phyloP scores from a whole-genome alignment of 2,888 invertebrate species.

The Scrobipalpa atriplicella region DNA sequence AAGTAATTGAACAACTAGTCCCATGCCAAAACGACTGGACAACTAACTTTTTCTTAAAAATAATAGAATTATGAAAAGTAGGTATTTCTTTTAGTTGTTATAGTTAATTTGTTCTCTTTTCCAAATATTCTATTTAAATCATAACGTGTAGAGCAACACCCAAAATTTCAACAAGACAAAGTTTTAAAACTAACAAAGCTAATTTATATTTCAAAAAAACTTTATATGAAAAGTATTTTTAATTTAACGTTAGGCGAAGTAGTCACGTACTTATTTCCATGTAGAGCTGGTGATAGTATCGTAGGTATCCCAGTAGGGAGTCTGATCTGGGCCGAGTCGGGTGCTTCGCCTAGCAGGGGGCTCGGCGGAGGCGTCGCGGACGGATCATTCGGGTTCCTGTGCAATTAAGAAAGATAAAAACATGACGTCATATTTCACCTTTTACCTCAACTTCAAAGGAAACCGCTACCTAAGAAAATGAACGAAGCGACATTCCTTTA shows the following conservation, averaged over 20 bases:
- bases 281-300: constrained; percentile 94
- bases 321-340: constrained; percentile 72
- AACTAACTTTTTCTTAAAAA: too few species aligned
- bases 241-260: not conserved
- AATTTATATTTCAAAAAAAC: not conserved
- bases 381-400: constrained; percentile 87
- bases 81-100: too few species aligned
- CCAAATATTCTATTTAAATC: too few species aligned
- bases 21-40: too few species aligned
- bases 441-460: not conserved
- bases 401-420: constrained; percentile 2
- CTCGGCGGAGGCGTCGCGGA: constrained; percentile 82
- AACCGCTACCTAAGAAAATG: not conserved
- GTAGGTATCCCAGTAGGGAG: constrained; percentile 95
- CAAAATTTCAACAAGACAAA: not conserved
- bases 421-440: too few species aligned
- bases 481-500: not conserved
- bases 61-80: too few species aligned
- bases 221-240: not conserved
- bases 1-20: too few species aligned
- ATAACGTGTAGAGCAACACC: too few species aligned
- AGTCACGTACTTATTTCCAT: constrained; percentile 87
- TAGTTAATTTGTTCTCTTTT: too few species aligned
- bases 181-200: not conserved
- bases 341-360: constrained; percentile 66